Conservation (phyloP, 2,113 vertebrate species). For the Centrocercus urophasianus region DNA sequence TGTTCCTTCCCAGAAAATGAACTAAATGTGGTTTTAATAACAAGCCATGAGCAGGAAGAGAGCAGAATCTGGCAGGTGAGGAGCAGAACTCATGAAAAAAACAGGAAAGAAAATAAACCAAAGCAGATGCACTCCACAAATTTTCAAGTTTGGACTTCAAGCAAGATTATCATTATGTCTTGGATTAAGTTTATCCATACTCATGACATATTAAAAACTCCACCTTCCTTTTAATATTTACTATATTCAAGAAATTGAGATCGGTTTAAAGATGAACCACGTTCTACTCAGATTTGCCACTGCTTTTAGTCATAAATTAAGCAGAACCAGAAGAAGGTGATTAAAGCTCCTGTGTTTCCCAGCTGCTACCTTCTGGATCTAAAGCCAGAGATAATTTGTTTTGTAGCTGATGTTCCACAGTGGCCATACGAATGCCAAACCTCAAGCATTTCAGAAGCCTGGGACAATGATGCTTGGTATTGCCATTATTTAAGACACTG, state of each 20-base stretch:
- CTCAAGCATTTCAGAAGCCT: not conserved
- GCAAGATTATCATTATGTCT: not conserved
- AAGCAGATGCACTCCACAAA: not conserved
- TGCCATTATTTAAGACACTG: not conserved
- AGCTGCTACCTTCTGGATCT: not conserved
- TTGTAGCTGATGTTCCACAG: not conserved
- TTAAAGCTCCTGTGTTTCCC: not conserved
- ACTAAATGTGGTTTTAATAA: not conserved
- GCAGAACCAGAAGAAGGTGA: not conserved
- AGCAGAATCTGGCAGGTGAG: not conserved
- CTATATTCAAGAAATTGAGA: not conserved
- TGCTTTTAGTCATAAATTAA: not conserved
- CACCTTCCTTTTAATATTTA: not conserved
- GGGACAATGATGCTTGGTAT: not conserved
- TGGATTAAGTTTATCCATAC: constrained; percentile 2
- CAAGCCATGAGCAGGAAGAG: not conserved
- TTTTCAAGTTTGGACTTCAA: not conserved
- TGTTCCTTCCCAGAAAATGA: not conserved
- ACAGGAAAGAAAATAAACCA: not conserved
- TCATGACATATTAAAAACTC: not conserved
- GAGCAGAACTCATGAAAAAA: not conserved
- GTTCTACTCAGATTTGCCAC: rapidly evolving
- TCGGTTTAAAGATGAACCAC: not conserved
- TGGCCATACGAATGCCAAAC: not conserved
- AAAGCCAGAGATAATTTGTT: not conserved